Percentiles rank a stretch among this genome's conserved stretches.
These are phyloP conservation scores for Yponomeuta cagnagella DNA, from an alignment of 2,888 invertebrate genomes.

Conservation along the genomic window DNA sequence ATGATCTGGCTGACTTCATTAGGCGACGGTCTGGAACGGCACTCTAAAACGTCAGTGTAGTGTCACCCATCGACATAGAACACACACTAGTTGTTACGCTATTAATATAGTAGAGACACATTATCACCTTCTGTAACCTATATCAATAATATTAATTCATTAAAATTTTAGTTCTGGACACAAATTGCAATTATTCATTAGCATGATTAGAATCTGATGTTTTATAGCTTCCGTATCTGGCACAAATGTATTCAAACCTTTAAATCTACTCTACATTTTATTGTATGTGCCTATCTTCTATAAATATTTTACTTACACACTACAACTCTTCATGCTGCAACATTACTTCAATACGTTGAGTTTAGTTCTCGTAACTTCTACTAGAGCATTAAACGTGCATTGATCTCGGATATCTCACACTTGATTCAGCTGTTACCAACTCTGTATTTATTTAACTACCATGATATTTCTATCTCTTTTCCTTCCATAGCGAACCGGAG, in stretches of 20 bases:
- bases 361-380: slow-evolving; percentile 41
- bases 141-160: background rate
- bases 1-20: too few species aligned
- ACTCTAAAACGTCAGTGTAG: too few species aligned
- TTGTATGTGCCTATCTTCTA: too few species aligned
- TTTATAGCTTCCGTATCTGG: background rate
- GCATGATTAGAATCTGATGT: too few species aligned
- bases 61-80: too few species aligned
- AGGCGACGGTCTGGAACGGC: too few species aligned
- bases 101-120: background rate
- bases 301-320: background rate
- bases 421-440: background rate
- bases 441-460: background rate
- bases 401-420: slow-evolving; percentile 41
- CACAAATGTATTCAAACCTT: background rate
- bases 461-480: background rate
- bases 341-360: slow-evolving; percentile 18
- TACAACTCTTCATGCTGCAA: background rate
- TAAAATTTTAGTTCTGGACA: background rate
- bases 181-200: background rate
- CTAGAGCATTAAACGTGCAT: slow-evolving; percentile 40
- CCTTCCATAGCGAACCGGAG: background rate
- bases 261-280: too few species aligned
- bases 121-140: background rate
- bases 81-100: background rate